Conservation (phyloP, 2,888 invertebrate genomes). For the Cabera pusaria region DNA sequence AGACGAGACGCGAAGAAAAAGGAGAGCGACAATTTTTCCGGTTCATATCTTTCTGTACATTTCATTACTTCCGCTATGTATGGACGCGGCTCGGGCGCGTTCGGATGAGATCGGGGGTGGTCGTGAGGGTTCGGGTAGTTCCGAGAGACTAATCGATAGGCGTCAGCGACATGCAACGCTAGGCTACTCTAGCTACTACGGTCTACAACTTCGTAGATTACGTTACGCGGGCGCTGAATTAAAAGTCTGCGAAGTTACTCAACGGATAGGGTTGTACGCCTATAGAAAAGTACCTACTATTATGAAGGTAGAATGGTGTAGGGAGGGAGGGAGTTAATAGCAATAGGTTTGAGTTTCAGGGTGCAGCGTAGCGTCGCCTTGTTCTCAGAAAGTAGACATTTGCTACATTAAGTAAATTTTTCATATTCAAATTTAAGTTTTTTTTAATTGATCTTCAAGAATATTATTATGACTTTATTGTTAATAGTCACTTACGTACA, state of each 20-base stretch:
- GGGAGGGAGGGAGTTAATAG: too few relatives aligned
- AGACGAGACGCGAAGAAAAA: constrained; percentile 72
- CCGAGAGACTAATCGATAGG: constrained; percentile 72
- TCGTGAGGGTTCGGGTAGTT: constrained; percentile 55
- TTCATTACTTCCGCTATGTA: constrained; percentile 81
- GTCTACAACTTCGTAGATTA: constrained; percentile 67
- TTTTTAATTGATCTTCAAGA: too few relatives aligned
- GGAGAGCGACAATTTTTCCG: constrained; percentile 79
- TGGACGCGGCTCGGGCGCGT: constrained; percentile 57
- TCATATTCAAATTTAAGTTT: too few relatives aligned
- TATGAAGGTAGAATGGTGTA: too few relatives aligned
- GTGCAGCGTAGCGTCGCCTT: not conserved
- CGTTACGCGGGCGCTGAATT: constrained; percentile 56
- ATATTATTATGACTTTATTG: too few relatives aligned
- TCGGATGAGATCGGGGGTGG: constrained; percentile 52
- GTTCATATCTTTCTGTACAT: constrained; percentile 81
- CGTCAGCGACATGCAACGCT: constrained; percentile 65
- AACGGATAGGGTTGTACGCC: constrained; percentile 36
- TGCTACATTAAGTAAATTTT: too few relatives aligned
- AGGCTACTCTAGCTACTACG: constrained; percentile 57
- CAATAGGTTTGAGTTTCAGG: too few relatives aligned
- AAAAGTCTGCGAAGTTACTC: constrained; percentile 53
- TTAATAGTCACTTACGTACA: too few relatives aligned
- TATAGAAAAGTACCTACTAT: too few relatives aligned
- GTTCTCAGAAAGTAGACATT: too few relatives aligned